Evolutionary conservation across 2,797 vertebrate species (phyloP), one percentile per base, ranked within the genome.

Genomic region (Rhinatrema bivittatum): DNA sequence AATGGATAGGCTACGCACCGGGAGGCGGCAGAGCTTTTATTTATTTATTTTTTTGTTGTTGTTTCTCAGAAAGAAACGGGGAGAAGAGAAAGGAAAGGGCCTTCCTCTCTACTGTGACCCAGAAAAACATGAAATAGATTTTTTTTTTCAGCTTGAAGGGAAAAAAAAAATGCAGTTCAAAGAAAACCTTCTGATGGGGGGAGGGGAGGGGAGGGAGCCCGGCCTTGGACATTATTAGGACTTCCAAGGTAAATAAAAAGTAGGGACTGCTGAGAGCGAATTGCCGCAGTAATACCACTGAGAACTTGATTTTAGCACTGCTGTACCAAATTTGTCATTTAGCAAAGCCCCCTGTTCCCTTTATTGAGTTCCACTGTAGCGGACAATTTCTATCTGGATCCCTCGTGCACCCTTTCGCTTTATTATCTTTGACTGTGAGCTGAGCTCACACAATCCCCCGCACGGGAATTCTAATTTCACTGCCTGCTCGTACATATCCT

Each of bases 401-500:
- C 78, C 79, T 82, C 61, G 81, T 78, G 81, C 76, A 72, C 84
- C 89, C 87, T 89, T 91, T 86, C 82, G 88, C 84, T 94, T 94
- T 94, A 94, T 96, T 93, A 93, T 93, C 89, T 89, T 91, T 82
- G 86, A 68, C 81, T 81, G 82, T 60, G 87, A 87, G 79, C 70
- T 53, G 76, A 83, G 82, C 79, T 84, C 82, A 77, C 67, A 75
- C 91, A 85, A 90, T 91, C 91, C 87, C 89, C 94, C 94, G 90
- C 84, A 82, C 73, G 84, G 87, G 87, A 88, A 94, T 87, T 76
- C 88, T 93, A 88, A 93, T 94, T 93, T 75, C 70, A 52, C 72
- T 70, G 58, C 41, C 66, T 66, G 68, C 60, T 76, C n/a, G n/a
- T n/a, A n/a, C n/a, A n/a, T n/a, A n/a, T n/a, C n/a, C n/a, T n/a